These are phyloP conservation scores for Argentina silus DNA, from an alignment of 2,797 vertebrate genomes.

Conservation along the genomic window DNA sequence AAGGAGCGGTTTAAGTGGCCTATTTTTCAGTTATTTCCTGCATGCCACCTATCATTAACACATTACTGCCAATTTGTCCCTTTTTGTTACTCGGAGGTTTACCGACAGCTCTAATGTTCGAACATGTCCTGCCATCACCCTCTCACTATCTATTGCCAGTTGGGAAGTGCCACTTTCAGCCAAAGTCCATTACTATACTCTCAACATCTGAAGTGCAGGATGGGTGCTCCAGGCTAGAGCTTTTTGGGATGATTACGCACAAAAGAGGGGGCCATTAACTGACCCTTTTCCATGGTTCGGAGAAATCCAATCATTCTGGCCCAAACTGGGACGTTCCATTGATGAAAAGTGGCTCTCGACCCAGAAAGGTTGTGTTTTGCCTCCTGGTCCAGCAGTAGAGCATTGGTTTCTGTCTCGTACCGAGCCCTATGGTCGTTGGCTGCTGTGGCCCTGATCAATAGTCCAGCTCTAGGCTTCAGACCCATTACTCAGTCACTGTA, in stretches of 20 bases:
- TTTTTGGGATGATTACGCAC: background rate
- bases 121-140: background rate
- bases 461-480: slow-evolving; percentile 39
- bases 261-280: background rate
- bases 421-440: slow-evolving; percentile 27
- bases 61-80: background rate
- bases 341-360: slow-evolving; percentile 14
- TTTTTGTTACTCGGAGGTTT: background rate
- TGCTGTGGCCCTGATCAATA: slow-evolving; percentile 50
- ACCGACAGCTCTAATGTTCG: background rate
- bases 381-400: slow-evolving; percentile 16
- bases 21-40: no score
- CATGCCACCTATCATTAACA: background rate
- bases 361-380: background rate
- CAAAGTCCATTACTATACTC: no score
- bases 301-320: slow-evolving; percentile 55
- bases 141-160: no score
- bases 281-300: slow-evolving; percentile 46
- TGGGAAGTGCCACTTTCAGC: no score
- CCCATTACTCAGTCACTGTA: slow-evolving; percentile 27
- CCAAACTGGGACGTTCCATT: slow-evolving; percentile 56
- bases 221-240: background rate
- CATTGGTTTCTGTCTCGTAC: slow-evolving; percentile 24
- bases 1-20: background rate
- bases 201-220: no score